Conservation (phyloP, 2,797 vertebrate species). For the Sebastes steindachneri region DNA sequence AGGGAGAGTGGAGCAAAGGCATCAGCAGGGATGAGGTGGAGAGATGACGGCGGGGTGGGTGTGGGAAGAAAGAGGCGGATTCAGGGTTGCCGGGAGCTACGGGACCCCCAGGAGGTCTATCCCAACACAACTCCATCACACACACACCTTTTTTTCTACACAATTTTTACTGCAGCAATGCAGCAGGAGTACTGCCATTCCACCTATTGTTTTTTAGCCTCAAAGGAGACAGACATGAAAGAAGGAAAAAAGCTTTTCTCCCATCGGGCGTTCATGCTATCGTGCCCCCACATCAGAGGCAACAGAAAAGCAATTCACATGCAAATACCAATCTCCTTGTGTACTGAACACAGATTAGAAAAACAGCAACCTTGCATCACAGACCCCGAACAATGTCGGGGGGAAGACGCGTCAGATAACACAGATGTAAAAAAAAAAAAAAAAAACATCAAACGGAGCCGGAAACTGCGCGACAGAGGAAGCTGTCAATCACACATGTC, state of each 20-base stretch:
- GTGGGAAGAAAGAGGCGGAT: constrained; percentile 6
- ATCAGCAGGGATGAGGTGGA: background rate
- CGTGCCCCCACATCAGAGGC: constrained; percentile 63
- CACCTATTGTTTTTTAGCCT: constrained; percentile 35
- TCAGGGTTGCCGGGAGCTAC: constrained; percentile 16
- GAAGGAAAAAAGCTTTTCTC: constrained; percentile 6
- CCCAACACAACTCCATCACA: constrained; percentile 11
- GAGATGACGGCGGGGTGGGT: background rate
- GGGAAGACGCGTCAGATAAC: constrained; percentile 59
- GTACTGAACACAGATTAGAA: constrained; percentile 64
- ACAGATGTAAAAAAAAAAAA: constrained; percentile 18
- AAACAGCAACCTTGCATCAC: constrained; percentile 67
- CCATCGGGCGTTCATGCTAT: constrained; percentile 47
- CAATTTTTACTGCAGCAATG: constrained; percentile 53
- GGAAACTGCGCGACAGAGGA: constrained; percentile 42
- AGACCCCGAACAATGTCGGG: constrained; percentile 58
- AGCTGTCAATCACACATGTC: constrained; percentile 57
- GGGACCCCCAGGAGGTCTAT: constrained; percentile 51
- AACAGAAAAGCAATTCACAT: constrained; percentile 75
- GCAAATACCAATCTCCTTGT: constrained; percentile 68
- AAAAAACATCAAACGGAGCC: constrained; percentile 54
- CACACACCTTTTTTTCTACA: background rate
- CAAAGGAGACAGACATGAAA: constrained; percentile 56
- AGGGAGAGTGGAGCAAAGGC: constrained; percentile 34
- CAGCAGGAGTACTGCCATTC: constrained; percentile 35